Evolutionary conservation across 1,140 invertebrate species (phyloP), one percentile per base, ranked within the genome.

Genomic region (Teleogryllus occipitalis): DNA sequence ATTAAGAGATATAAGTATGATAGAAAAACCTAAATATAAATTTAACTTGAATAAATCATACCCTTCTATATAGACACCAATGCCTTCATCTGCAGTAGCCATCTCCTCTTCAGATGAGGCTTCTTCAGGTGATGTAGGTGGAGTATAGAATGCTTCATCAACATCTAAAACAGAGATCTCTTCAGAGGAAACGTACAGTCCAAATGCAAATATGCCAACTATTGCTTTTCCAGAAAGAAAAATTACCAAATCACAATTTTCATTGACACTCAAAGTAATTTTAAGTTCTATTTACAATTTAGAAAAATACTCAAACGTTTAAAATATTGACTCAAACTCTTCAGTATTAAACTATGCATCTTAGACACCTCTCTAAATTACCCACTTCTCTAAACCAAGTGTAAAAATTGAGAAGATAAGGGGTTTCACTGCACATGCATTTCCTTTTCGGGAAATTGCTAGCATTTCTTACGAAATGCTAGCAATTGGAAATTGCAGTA

Each of bases 1-100:
- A 81, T 80, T 77, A 77, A 83, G 72, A 78, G 75, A 39, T 39
- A 39, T 39, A 39, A 18, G 54, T 3, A 65, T 3, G 10, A 65
- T 65, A 3, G 54, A 65, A 65, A 10, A 65, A 65, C 10, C 54
- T 65, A 65, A 65, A 65, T 1, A 39, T 65, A 65, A 65, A 10
- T 18, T 14, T 14, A 65, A 65, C 7, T 14, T 65, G 54, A 65
- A 65, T 65, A 14, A 65, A 14, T 3, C 54, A 14, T 65, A 65
- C 46, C 74, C 74, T 47, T 75, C 74, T 75, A 75, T 75, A 21
- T 27, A 75, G 10, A 75, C 46, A 10, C 74, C 21, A 47, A 27
- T 21, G 21, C 74, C 74, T 75, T 75, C 74, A 22, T 75, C 74
- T 22, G 74, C 21, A 2, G 76, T 14, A 22, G 18, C 39, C 47